Percentiles rank a stretch among this genome's conserved stretches.
These are phyloP conservation scores for Perizoma affinitatum DNA, from an alignment of 2,888 invertebrate species.

Conservation along the genomic window DNA sequence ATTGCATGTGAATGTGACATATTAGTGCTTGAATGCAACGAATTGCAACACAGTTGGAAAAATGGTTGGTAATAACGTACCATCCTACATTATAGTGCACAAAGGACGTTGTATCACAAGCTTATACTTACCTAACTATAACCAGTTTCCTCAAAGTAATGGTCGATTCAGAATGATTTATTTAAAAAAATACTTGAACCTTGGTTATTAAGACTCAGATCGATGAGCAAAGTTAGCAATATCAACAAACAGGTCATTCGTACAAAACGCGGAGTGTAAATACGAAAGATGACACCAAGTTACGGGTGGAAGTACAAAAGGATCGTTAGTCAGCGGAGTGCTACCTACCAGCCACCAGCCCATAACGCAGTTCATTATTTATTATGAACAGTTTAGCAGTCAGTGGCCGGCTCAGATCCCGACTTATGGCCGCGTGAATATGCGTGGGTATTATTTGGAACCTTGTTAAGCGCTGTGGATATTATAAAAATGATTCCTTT, in stretches of 20 bases:
- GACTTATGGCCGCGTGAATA: constrained; percentile 81
- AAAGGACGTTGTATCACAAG: not conserved
- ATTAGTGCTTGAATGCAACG: constrained; percentile 19
- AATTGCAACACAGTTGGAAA: constrained; percentile 7
- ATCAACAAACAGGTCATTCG: constrained; percentile 40
- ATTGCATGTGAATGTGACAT: constrained; percentile 23
- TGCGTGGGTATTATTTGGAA: constrained; percentile 83
- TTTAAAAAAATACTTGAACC: not conserved
- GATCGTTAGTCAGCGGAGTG: constrained; percentile 76
- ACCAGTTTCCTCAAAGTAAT: not conserved
- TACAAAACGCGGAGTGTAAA: constrained; percentile 32
- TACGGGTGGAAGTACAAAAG: constrained; percentile 69
- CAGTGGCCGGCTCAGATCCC: constrained; percentile 74
- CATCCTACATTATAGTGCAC: too few relatives aligned
- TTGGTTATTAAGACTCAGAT: constrained; percentile 25
- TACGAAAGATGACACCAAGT: constrained; percentile 48
- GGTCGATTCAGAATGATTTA: not conserved
- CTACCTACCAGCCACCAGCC: constrained; percentile 65
- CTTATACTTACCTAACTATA: not conserved
- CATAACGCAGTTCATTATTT: constrained; percentile 84
- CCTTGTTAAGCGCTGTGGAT: constrained; percentile 83
- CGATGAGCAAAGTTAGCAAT: constrained; percentile 43
- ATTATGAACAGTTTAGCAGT: constrained; percentile 84
- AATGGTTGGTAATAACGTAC: not conserved
- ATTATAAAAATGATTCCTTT: constrained; percentile 84